These are phyloP conservation scores for Vannuccia rotundouncinata DNA, from an alignment of 2,888 invertebrate genomes.

Conservation along the genomic window DNA sequence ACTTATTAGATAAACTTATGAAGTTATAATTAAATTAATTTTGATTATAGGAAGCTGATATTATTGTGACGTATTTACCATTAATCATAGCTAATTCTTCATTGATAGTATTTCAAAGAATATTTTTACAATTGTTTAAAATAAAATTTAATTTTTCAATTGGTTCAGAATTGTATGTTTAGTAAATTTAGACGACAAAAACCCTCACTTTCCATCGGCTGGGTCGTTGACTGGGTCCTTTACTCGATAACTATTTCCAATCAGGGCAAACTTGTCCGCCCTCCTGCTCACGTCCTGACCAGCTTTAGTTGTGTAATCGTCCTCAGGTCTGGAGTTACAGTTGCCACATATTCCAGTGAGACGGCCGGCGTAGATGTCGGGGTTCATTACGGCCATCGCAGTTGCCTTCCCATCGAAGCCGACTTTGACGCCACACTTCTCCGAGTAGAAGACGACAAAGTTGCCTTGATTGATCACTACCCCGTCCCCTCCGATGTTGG, in stretches of 20 bases:
- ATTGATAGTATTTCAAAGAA: too few relatives aligned
- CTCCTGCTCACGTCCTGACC: constrained; percentile 34
- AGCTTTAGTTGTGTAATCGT: constrained; percentile 37
- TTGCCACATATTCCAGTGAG: constrained; percentile 40
- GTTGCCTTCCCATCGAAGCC: constrained; percentile 33
- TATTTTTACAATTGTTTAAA: too few relatives aligned
- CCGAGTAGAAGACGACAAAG: not conserved
- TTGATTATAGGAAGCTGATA: too few relatives aligned
- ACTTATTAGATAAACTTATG: too few relatives aligned
- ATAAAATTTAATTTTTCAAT: too few relatives aligned
- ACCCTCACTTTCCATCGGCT: not conserved
- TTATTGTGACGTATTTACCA: too few relatives aligned
- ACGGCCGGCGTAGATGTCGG: constrained; percentile 31
- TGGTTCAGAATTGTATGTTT: too few relatives aligned
- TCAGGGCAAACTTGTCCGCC: constrained; percentile 34
- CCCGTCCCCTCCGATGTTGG: not conserved
- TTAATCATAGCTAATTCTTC: too few relatives aligned
- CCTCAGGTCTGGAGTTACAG: constrained; percentile 33
- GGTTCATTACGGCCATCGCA: constrained; percentile 29
- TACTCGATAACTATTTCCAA: constrained; percentile 39
- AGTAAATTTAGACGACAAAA: too few relatives aligned
- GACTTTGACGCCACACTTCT: constrained; percentile 28
- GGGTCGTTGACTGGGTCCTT: constrained; percentile 12
- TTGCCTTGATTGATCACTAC: not conserved
- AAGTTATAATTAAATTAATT: too few relatives aligned